Percentiles rank a stretch among this genome's conserved stretches.
phyloP scores from a whole-genome alignment of 1,140 invertebrate genomes.

The Drosophila suzukii region DNA sequence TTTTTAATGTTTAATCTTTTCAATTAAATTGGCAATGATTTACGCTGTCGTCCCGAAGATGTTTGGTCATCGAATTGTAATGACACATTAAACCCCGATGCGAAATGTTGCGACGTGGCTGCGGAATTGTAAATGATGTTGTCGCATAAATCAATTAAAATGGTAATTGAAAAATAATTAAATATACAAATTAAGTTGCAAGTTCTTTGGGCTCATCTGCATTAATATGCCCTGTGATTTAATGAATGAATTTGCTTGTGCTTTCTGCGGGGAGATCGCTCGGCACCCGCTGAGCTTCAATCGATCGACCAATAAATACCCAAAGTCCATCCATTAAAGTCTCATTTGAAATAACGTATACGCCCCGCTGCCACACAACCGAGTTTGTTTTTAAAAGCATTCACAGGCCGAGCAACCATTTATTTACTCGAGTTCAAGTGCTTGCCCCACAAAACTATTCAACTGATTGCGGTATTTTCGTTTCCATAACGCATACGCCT shows the following conservation, averaged over 20 bases:
- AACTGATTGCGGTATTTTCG: slow-evolving; percentile 20
- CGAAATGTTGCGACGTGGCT: slow-evolving; percentile 6
- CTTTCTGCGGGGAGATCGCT: not conserved
- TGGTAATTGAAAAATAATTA: slow-evolving; percentile 72
- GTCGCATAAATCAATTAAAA: slow-evolving; percentile 75
- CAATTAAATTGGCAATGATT: slow-evolving; percentile 75
- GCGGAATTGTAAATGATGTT: slow-evolving; percentile 59
- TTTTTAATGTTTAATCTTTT: slow-evolving; percentile 82
- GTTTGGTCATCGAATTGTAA: slow-evolving; percentile 40
- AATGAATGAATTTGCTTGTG: slow-evolving; percentile 29
- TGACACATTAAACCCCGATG: slow-evolving; percentile 31
- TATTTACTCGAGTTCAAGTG: slow-evolving; percentile 12
- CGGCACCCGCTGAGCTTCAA: slow-evolving; percentile 9
- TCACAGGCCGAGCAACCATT: slow-evolving; percentile 21
- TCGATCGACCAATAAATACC: slow-evolving; percentile 28
- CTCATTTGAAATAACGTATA: slow-evolving; percentile 35
- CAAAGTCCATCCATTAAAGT: slow-evolving; percentile 20
- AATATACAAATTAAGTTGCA: slow-evolving; percentile 68
- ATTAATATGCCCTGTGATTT: slow-evolving; percentile 42
- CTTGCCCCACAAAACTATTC: slow-evolving; percentile 7
- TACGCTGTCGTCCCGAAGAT: slow-evolving; percentile 47
- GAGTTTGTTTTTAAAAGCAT: slow-evolving; percentile 21
- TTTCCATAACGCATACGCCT: slow-evolving; percentile 30
- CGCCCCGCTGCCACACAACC: slow-evolving; percentile 39
- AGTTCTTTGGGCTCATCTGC: slow-evolving; percentile 41